Evolutionary conservation across 2,113 vertebrate genomes (phyloP), one percentile per base, ranked within the genome.

Genomic region (Sander lucioperca): DNA sequence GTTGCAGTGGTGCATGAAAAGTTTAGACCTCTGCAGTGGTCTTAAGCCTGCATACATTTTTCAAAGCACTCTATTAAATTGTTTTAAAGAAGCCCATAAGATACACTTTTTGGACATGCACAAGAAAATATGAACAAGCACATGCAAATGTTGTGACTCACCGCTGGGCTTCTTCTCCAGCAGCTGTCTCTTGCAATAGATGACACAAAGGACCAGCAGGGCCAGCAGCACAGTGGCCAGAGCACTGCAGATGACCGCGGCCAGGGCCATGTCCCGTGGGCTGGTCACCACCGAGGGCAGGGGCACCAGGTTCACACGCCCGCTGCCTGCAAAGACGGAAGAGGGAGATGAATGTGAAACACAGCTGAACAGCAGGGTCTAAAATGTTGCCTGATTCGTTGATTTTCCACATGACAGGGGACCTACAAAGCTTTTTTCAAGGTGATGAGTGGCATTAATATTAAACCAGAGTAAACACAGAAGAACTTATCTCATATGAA

Each of bases 101-200:
- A 33, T 23, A 16, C 4, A 4, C 25, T 33, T 66, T 65, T 77
- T 47, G 5, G 15, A 51, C 16, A 57, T 11, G n/a, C 39, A 19
- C 33, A 33, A 33, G 7, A 58, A 69, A 78, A 64, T 16, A 30
- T 65, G 13, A 43, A 54, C 25, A 25, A 62, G 0, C 6, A 12
- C 8, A 11, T 51, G 23, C 59, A 27, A n/a, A 25, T 48, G 57
- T 57, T 19, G 5, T 7, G n/a, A 87, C 97, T 97, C 86, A 98
- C 97, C 97, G 62, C 95, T 96, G 90, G 97, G 97, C 57, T 99
- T 99, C 89, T 98, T 99, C 93, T 99, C 98, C 96, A 99, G 95
- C 71, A 99, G 96, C 89, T 99, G 98, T 50, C 97, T 97, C 93
- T 99, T 99, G 86, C 98, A 99, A 79, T 99, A 99, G 93, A 99